phyloP scores from a whole-genome alignment of 2,888 invertebrate genomes.

The Andrena chrysosceles region DNA sequence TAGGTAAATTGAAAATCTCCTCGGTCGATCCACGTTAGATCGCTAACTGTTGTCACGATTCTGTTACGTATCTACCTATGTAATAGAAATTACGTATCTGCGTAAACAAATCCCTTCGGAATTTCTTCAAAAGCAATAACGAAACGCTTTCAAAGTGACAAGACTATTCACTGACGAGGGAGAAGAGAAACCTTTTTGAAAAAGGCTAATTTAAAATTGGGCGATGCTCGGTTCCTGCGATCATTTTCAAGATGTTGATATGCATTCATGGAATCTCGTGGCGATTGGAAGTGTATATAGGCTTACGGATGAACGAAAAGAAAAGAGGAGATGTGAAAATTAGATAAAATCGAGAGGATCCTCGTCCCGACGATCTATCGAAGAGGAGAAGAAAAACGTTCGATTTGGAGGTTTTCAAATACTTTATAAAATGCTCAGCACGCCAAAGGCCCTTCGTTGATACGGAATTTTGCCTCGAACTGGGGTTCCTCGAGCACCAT shows the following conservation, averaged over 20 bases:
- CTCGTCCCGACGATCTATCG: constrained; percentile 17
- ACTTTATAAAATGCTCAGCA: constrained; percentile 46
- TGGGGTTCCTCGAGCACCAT: constrained; percentile 11
- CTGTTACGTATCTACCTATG: too few species aligned
- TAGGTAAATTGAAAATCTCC: neutral
- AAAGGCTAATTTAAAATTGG: constrained; percentile 21
- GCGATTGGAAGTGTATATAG: neutral
- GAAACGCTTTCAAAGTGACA: neutral
- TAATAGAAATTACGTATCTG: too few species aligned
- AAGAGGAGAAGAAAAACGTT: constrained; percentile 57
- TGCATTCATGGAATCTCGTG: neutral
- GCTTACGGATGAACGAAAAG: constrained; percentile 6
- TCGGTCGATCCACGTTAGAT: neutral
- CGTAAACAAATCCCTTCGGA: neutral
- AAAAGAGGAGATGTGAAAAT: constrained; percentile 1
- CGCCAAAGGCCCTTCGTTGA: neutral
- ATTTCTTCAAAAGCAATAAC: constrained; percentile 24
- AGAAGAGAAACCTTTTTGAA: neutral
- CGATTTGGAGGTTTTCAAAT: constrained; percentile 55
- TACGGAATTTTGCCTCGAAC: constrained; percentile 4
- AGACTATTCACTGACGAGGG: neutral
- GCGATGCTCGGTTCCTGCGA: constrained; percentile 20
- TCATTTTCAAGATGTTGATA: constrained; percentile 12
- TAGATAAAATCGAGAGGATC: neutral
- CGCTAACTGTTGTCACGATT: neutral